These are phyloP conservation scores for Vanessa atalanta DNA, from an alignment of 1,140 invertebrate genomes.

Conservation along the genomic window DNA sequence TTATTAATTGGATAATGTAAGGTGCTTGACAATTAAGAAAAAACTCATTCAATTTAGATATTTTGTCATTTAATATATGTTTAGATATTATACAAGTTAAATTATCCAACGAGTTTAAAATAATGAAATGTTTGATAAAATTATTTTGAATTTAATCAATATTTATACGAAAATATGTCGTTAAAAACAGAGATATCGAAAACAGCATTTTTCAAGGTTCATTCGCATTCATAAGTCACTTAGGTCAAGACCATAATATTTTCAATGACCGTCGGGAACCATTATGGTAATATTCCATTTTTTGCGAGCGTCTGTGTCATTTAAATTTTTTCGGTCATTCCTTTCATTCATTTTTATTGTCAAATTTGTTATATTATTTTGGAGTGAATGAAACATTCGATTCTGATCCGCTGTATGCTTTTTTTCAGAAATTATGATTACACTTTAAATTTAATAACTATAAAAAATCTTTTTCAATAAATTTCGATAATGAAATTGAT, in stretches of 20 bases:
- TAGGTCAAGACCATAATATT: constrained; percentile 42
- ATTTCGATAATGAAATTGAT: too few species aligned
- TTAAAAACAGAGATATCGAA: not conserved
- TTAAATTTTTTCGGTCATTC: not conserved
- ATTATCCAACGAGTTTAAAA: too few species aligned
- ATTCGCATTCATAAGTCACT: constrained; percentile 34
- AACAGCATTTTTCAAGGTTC: not conserved
- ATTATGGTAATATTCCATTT: constrained; percentile 40
- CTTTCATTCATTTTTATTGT: not conserved
- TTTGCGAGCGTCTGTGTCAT: constrained; percentile 17
- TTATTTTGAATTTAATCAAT: too few species aligned
- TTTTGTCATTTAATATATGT: not conserved
- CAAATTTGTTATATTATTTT: not conserved
- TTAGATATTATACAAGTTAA: not conserved
- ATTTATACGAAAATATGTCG: not conserved
- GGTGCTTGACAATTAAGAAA: not conserved
- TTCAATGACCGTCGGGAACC: constrained; percentile 36
- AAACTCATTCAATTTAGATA: not conserved
- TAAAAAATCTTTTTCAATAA: too few species aligned
- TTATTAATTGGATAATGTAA: constrained; percentile 17
- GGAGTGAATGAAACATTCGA: not conserved
- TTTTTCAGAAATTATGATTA: too few species aligned
- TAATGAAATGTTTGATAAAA: too few species aligned
- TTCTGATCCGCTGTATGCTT: too few species aligned
- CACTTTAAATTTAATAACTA: too few species aligned